Base-by-base conservation (phyloP, 2,888 invertebrate genomes). In the Gymnoscelis rufifasciata region DNA sequence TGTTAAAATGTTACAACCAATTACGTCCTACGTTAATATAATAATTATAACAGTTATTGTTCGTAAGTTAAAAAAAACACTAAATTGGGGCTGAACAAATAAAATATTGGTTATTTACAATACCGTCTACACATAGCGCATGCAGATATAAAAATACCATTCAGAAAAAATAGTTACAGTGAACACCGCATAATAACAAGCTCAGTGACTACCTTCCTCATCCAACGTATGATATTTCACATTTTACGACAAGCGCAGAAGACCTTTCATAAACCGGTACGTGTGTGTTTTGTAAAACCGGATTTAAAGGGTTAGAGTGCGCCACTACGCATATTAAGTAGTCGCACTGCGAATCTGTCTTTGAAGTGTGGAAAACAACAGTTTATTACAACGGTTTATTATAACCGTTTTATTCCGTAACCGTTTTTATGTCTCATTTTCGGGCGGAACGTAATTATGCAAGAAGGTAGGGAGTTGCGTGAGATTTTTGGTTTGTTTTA, bases 401-500 rank as follows among this genome's bases (percentile, higher is more conserved):
- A 56, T 58, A 58, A 48, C 53, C 59, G 52, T 66, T 70, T 64
- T 63, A 66, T 69, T 66, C 59, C 47, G 57, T 62, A 69, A 69
- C 69, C 68, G 72, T 75, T 76, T 71, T 71, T 74, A 71, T 67
- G 71, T 74, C 68, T 71, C 69, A 76, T 77, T 82, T 75, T 80
- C 71, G 78, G 83, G 68, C 66, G 62, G 66, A 59, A 64, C 66
- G 67, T 77, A 76, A 82, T 84, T 81, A 81, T 75, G 66, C 71
- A 67, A 70, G 53, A 57, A 59, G 68, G 65, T 68, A 65, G 45
- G 27, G 51, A 62, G 52, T 54, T 62, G 65, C 66, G 63, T 66
- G 71, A 70, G 79, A 83, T 82, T 83, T 81, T 77, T 78, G 70
- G 73, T 66, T 40, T 58, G 68, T 75, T 82, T 78, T 81, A 83